Evolutionary conservation across 2,888 invertebrate species (phyloP).

Genomic region (Ptychoptera albimana): DNA sequence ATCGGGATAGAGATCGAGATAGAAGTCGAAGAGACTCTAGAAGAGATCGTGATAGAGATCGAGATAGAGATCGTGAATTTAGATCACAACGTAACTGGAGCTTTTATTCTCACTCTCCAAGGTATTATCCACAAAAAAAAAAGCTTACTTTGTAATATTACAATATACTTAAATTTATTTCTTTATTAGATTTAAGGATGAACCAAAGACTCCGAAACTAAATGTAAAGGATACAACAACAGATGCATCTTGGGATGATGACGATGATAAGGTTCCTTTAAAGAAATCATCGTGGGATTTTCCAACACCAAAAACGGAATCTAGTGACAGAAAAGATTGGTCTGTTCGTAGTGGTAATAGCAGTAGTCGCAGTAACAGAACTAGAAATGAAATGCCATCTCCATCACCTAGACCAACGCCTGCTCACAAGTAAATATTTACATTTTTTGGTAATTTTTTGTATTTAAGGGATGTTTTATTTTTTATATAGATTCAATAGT

Average conservation of each 20-base stretch:
- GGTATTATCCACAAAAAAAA: too few species aligned
- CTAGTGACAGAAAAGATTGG: conserved; percentile 30
- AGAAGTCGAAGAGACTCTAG: conserved; percentile 10
- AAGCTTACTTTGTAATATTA: too few species aligned
- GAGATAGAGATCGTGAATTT: conserved; percentile 14
- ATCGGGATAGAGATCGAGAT: conserved; percentile 17
- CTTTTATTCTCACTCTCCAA: too few species aligned
- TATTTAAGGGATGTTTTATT: too few species aligned
- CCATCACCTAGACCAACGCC: conserved; percentile 65
- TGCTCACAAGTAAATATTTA: conserved; percentile 46
- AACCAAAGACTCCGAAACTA: conserved; percentile 69
- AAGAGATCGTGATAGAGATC: conserved; percentile 23
- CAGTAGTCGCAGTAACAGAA: conserved; percentile 30
- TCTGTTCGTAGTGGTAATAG: conserved; percentile 23
- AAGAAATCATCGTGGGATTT: conserved; percentile 82
- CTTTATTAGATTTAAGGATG: conserved; percentile 57
- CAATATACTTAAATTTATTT: conserved; percentile 19
- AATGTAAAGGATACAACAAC: conserved; percentile 44
- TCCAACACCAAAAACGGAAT: conserved; percentile 58
- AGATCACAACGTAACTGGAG: conserved; percentile 4
- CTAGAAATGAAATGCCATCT: conserved; percentile 35
- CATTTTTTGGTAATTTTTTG: too few species aligned
- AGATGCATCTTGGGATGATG: conserved; percentile 41
- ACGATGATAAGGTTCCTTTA: conserved; percentile 32
- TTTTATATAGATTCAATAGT: conserved; percentile 32